phyloP scores from a whole-genome alignment of 2,888 invertebrate species.

The Malachius bipustulatus region DNA sequence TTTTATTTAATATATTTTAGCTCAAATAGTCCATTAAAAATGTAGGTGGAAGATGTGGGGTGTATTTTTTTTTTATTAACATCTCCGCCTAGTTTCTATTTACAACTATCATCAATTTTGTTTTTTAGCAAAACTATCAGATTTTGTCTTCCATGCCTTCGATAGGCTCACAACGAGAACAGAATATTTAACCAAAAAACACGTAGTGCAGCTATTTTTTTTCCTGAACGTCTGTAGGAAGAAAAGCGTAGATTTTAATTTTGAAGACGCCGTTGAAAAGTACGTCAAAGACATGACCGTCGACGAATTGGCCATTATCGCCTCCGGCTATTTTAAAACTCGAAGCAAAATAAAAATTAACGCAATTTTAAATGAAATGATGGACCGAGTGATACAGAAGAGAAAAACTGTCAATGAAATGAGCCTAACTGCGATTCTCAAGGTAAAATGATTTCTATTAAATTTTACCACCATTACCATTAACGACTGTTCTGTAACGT shows the following conservation, averaged over 20 bases:
- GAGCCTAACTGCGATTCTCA: constrained; percentile 52
- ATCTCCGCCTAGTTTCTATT: too few species aligned
- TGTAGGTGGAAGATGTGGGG: too few species aligned
- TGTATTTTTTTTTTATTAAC: too few species aligned
- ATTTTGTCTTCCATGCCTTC: constrained; percentile 44
- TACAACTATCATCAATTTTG: too few species aligned
- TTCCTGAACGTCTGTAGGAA: constrained; percentile 49
- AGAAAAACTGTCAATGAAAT: constrained; percentile 49
- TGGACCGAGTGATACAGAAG: constrained; percentile 39
- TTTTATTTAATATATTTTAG: too few species aligned
- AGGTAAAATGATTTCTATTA: constrained; percentile 35
- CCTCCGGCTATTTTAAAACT: constrained; percentile 70
- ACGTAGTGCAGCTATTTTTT: constrained; percentile 57
- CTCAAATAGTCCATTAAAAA: too few species aligned
- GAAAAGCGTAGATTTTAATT: constrained; percentile 48
- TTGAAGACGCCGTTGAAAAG: constrained; percentile 46
- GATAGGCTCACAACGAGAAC: constrained; percentile 46
- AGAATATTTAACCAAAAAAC: constrained; percentile 44
- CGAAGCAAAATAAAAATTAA: constrained; percentile 47
- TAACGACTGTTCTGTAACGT: too few species aligned
- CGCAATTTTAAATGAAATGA: constrained; percentile 37
- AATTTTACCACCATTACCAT: neutral
- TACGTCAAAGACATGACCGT: constrained; percentile 44
- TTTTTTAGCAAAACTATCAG: constrained; percentile 39
- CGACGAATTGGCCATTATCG: constrained; percentile 57